Evolutionary conservation across 2,888 invertebrate species (phyloP).

Genomic region (Aproaerema taeniolella): DNA sequence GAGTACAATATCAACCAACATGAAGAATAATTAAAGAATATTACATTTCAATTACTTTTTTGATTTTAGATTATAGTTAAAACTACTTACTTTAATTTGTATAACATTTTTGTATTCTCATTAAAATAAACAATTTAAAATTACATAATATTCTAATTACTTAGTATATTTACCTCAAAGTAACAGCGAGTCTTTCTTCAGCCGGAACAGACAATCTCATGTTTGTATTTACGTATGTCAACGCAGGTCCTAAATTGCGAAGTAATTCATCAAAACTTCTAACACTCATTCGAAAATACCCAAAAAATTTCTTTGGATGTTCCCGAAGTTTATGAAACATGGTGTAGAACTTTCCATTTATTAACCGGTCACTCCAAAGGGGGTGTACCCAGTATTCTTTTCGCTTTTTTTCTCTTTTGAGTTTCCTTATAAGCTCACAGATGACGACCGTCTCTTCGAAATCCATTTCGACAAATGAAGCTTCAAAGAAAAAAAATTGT

Average conservation of each 20-base stretch:
- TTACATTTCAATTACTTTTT: conserved; percentile 3
- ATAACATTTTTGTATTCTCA: conserved; percentile 5
- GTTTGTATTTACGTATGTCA: conserved; percentile 7
- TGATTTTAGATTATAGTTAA: conserved; percentile 1
- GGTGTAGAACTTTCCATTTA: conserved; percentile 15
- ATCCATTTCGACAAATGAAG: conserved; percentile 2
- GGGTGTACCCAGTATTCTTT: conserved; percentile 15
- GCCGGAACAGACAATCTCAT: conserved; percentile 7
- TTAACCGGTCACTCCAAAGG: conserved; percentile 14
- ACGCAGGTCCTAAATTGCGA: conserved; percentile 7
- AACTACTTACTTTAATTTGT: conserved; percentile 4
- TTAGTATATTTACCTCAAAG: conserved; percentile 9
- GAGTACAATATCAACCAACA: conserved; percentile 9
- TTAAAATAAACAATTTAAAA: conserved; percentile 6
- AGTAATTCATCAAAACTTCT: conserved; percentile 10
- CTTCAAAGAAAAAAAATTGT: conserved; percentile 8
- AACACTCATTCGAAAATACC: conserved; percentile 11
- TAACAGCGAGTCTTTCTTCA: conserved; percentile 10
- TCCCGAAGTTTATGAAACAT: conserved; percentile 14
- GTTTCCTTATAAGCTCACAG: conserved; percentile 6
- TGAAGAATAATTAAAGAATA: conserved; percentile 5
- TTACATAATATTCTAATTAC: conserved; percentile 5
- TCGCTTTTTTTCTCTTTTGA: conserved; percentile 3
- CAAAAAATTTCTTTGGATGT: conserved; percentile 13
- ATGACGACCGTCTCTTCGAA: conserved; percentile 6